A percentile compares a stretch with the other conserved stretches of the same genome.
Conservation (phyloP, 2,113 vertebrate species). For the Xenopus borealis region DNA sequence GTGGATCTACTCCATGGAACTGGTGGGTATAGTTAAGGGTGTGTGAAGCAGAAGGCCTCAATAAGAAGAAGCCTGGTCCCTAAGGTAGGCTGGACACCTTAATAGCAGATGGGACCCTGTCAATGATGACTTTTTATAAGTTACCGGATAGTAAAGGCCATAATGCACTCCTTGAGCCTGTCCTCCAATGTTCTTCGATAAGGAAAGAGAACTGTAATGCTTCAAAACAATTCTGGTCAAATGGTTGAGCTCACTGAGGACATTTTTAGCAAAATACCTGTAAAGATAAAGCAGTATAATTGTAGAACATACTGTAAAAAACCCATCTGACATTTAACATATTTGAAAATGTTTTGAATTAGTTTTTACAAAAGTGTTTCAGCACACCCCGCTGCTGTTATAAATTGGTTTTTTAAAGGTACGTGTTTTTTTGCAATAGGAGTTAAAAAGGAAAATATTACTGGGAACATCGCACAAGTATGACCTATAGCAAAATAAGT, state of each 20-base stretch:
- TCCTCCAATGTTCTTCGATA: too few relatives aligned
- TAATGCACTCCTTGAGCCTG: too few relatives aligned
- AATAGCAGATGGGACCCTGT: too few relatives aligned
- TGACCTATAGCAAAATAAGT: slow-evolving; percentile 2
- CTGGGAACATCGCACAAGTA: not conserved
- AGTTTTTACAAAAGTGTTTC: not conserved
- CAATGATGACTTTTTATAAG: too few relatives aligned
- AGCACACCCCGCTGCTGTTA: slow-evolving; percentile 3
- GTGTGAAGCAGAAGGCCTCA: too few relatives aligned
- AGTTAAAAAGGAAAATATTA: not conserved
- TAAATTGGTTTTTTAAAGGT: slow-evolving; percentile 1
- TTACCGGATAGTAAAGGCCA: too few relatives aligned
- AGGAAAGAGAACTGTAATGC: not conserved
- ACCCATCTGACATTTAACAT: not conserved
- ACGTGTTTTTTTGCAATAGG: not conserved
- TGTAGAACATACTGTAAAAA: not conserved
- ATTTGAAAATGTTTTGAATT: not conserved
- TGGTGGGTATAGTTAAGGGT: too few relatives aligned
- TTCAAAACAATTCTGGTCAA: too few relatives aligned
- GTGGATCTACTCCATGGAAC: too few relatives aligned
- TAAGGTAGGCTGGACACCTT: too few relatives aligned
- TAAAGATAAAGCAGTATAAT: not conserved
- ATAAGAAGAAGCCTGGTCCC: too few relatives aligned
- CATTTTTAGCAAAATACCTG: not conserved
- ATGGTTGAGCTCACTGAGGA: too few relatives aligned